Base-by-base conservation (phyloP, 1,140 invertebrate species). In the Ceratoteleas bidentatus region DNA sequence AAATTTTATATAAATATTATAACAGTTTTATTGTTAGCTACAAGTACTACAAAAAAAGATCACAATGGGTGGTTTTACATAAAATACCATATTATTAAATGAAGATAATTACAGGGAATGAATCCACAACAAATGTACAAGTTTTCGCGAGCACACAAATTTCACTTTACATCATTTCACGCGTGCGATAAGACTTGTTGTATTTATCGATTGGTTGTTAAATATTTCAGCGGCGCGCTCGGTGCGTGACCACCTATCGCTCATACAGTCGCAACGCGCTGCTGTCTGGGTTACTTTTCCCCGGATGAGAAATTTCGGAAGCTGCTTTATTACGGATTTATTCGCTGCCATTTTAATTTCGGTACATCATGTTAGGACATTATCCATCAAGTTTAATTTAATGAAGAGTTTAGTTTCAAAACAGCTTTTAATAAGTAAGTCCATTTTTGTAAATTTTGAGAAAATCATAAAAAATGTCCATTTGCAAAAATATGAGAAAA, bases 231-330 rank as follows among this genome's bases (percentile, higher is more conserved):
- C 9, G 13, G 34, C 8, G 6, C 14, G 47, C 14, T 14, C 2
- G 7, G 24, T 49, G 43, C 43, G 43, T 61, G 58, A 61, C 45
- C 24, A 49, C 16, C n/a, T 36, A 34, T 15, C n/a, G 11, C 58
- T 50, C 45, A n/a, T 61, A 34, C 47, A 61, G 36, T 61, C 34
- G 36, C 34, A 61, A 61, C 50, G 58, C 58, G 32, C 14, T 61
- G 24, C 58, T 34, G 45, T 61, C 58, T 61, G 45, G 45, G 50
- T 61, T 49, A 49, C 32, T 61, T 61, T 61, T 61, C 43, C 8
- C 50, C 11, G 9, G 24, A 52, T 32, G 50, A 11, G 13, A 16
- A 52, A 52, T 52, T 52, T 32, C 11, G 50, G 8, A 52, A 52
- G 33, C 6, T 50, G 24, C 6, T 52, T 8, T 24, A 52, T 52